Evolutionary conservation across 2,113 vertebrate genomes (phyloP).

Genomic region (Oryzias celebensis): DNA sequence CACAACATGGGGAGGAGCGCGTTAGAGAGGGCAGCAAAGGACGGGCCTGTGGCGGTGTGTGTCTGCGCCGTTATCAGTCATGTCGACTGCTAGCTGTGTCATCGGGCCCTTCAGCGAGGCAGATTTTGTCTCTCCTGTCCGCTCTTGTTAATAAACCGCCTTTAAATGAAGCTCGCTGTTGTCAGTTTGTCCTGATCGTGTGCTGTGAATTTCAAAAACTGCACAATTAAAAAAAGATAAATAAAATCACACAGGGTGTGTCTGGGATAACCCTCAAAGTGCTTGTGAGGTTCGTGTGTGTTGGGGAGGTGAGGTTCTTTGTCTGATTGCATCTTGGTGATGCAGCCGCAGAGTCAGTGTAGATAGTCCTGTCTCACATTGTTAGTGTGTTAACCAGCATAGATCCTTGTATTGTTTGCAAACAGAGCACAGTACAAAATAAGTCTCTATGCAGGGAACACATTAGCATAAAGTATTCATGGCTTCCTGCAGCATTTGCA

Average conservation of each 20-base stretch:
- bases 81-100: slow-evolving; percentile 62
- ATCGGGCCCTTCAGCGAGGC: slow-evolving; percentile 66
- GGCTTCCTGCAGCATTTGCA: slow-evolving; percentile 30
- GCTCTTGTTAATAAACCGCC: slow-evolving; percentile 48
- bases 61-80: slow-evolving; percentile 49
- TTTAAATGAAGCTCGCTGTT: slow-evolving; percentile 21
- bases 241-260: too few species aligned
- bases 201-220: too few species aligned
- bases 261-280: slow-evolving; percentile 48
- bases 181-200: slow-evolving; percentile 11
- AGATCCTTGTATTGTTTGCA: slow-evolving; percentile 49
- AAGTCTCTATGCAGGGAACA: slow-evolving; percentile 24
- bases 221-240: too few species aligned
- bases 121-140: slow-evolving; percentile 60
- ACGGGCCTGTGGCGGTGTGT: slow-evolving; percentile 29
- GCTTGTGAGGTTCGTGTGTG: neutral
- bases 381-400: slow-evolving; percentile 22
- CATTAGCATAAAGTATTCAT: slow-evolving; percentile 54
- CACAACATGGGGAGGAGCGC: slow-evolving; percentile 10
- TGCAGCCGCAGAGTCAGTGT: slow-evolving; percentile 28
- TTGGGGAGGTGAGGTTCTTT: slow-evolving; percentile 30
- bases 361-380: slow-evolving; percentile 21
- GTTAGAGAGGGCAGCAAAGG: slow-evolving; percentile 38
- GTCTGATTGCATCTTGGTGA: slow-evolving; percentile 48
- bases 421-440: slow-evolving; percentile 46